Evolutionary conservation across 2,888 invertebrate species (phyloP), one percentile per base, ranked within the genome.

Genomic region (Balanococcus diminutus): DNA sequence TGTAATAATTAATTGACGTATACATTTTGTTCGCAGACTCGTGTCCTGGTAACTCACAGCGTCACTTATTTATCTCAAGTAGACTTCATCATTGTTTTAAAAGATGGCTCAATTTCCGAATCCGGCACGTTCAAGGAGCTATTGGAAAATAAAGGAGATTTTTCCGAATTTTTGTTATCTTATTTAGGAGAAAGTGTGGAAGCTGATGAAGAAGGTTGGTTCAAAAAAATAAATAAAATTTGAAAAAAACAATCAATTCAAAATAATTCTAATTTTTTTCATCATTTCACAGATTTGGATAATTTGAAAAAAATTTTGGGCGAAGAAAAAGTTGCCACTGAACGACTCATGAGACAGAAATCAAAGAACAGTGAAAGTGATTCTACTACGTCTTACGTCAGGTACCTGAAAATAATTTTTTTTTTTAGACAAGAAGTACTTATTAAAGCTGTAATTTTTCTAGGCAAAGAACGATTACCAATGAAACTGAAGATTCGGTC

Each of bases 11-110:
- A n/a, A n/a, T n/a, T n/a, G n/a, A n/a, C n/a, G n/a, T n/a, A n/a
- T 22, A 1, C 14, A 28, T 67, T 28, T 56, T 56, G 8, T 22
- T 56, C 3, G 5, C 83, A 88, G 91, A 98, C 98, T 0, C 92
- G 98, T 87, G 91, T 99, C 81, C 92, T 99, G 89, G 98, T 99
- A 28, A 99, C 99, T 0, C 98, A 99, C 90, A 96, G 96, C 88
- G 95, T 99, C 84, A 96, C 97, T 11, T 98, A 96, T 91, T 92
- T 99, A 88, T 95, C 97, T 0, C 94, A 96, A 89, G 96, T 96
- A 0, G 96, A 99, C 91, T 92, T 95, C 89, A 97, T 99, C 88
- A 90, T 98, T 87, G 98, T 99, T 2, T 90, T 99, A 89, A 95
- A 94, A 89, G 92, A 95, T 89, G 99, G 99, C 0, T 92, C 93